Percentiles rank a stretch among this genome's conserved stretches.
Conservation (phyloP, 2,113 vertebrate species). For the sheep (Ovis aries) region DNA sequence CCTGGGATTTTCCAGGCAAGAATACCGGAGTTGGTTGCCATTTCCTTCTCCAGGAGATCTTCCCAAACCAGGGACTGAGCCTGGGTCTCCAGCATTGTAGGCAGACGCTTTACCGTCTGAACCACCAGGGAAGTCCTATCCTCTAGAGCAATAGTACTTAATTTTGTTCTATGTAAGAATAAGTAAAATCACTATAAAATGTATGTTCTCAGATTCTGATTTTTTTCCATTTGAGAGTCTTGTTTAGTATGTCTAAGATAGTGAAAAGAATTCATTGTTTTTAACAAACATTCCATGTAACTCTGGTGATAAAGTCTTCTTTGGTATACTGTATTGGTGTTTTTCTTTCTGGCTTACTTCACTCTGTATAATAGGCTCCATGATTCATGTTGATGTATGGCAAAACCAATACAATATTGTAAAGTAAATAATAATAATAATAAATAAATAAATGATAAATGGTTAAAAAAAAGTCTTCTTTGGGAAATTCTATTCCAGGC, state of each 20-base stretch:
- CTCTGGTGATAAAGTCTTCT: background rate
- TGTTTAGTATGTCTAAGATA: background rate
- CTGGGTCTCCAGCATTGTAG: too few relatives aligned
- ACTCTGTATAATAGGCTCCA: too few relatives aligned
- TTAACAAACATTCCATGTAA: background rate
- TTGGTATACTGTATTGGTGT: background rate
- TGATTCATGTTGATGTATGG: too few relatives aligned
- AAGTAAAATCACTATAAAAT: background rate
- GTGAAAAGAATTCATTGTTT: background rate
- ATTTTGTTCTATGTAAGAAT: background rate
- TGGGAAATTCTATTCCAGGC: background rate
- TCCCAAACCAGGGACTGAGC: too few relatives aligned
- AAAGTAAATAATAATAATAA: too few relatives aligned
- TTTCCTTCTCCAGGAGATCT: too few relatives aligned
- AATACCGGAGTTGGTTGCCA: too few relatives aligned
- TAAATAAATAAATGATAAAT: too few relatives aligned
- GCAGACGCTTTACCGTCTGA: too few relatives aligned
- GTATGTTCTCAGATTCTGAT: background rate
- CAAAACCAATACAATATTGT: too few relatives aligned
- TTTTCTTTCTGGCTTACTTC: too few relatives aligned
- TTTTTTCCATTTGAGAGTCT: background rate
- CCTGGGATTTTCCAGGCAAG: too few relatives aligned
- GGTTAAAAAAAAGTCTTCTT: background rate
- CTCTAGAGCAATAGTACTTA: background rate
- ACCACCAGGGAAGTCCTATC: background rate